Base-by-base conservation (phyloP, 2,888 invertebrate species). In the Eudasyphora cyanicolor region DNA sequence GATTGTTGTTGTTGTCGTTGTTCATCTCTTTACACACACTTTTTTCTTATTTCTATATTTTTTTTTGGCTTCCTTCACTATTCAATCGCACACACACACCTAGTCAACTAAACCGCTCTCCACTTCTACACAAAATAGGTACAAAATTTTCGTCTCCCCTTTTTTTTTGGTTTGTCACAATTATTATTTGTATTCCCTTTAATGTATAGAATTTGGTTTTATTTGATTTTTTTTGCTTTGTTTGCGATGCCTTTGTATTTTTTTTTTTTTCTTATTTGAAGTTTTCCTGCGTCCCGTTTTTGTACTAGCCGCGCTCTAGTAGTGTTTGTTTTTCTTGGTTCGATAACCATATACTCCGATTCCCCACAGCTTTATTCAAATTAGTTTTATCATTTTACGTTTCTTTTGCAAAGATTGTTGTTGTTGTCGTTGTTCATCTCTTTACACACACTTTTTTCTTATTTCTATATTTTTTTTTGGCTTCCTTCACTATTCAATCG, bases 311-410 rank as follows among this genome's bases (percentile, higher is more conserved):
- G 57, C 21, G 19, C 14, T 57, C 14, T 10, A 14, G 14, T 27
- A 64, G 35, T 35, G 78, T 85, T n/a, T n/a, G 77, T 54, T 82
- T 82, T 62, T 67, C 82, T 78, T 82, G 51, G 57, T 77, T 78
- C 78, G 75, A 85, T 87, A 86, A 90, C 89, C 88, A 87, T 87
- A 88, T 85, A 86, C 89, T 85, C 87, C 88, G 89, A 62, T 76
- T 74, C 51, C 67, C 24, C 51, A 71, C 35, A 21, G 35, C 75
- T 73, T 74, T 62, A 51, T 76, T 76, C 62, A 69, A 79, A 67
- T 76, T 32, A 75, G 74, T 64, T 76, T 67, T 77, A 51, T 54
- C 42, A 54, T 54, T 60, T 10, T 71, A 7, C 12, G n/a, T 64
- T 17, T 75, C 7, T 54, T 24, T 71, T 51, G 71, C 19, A 45